Percentiles rank a stretch among this genome's conserved stretches.
These are phyloP conservation scores for Drosophila stalkeri DNA, from an alignment of 2,888 invertebrate species.

Conservation along the genomic window DNA sequence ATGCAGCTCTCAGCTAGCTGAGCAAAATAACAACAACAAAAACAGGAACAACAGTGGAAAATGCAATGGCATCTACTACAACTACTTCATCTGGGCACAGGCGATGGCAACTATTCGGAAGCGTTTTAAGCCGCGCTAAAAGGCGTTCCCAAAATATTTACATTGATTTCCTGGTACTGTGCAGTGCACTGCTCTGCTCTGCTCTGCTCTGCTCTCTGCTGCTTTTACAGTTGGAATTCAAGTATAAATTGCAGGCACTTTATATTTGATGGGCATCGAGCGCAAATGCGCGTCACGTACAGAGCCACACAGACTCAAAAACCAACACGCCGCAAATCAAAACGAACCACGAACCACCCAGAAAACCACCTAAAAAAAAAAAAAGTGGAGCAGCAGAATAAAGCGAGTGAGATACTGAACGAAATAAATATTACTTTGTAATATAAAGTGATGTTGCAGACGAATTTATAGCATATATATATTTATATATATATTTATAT, in stretches of 20 bases:
- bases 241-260: conserved; percentile 76
- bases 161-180: conserved; percentile 62
- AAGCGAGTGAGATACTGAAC: conserved; percentile 26
- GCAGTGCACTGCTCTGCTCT: neutral
- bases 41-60: neutral
- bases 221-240: conserved; percentile 55
- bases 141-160: conserved; percentile 74
- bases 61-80: conserved; percentile 35
- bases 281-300: conserved; percentile 77
- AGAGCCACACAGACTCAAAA: conserved; percentile 57
- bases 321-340: conserved; percentile 77
- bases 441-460: neutral
- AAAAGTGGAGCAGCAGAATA: neutral
- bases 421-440: conserved; percentile 4
- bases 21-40: conserved; percentile 12
- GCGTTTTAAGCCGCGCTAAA: conserved; percentile 49
- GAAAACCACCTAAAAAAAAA: conserved; percentile 8
- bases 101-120: conserved; percentile 31
- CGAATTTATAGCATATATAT: neutral
- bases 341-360: conserved; percentile 42
- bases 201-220: neutral
- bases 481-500: neutral
- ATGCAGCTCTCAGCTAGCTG: conserved; percentile 50
- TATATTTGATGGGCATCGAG: conserved; percentile 74
- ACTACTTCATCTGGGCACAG: conserved; percentile 43